Evolutionary conservation across 2,797 vertebrate genomes (phyloP), one percentile per base, ranked within the genome.

Genomic region (Mormyrops attenuatus): DNA sequence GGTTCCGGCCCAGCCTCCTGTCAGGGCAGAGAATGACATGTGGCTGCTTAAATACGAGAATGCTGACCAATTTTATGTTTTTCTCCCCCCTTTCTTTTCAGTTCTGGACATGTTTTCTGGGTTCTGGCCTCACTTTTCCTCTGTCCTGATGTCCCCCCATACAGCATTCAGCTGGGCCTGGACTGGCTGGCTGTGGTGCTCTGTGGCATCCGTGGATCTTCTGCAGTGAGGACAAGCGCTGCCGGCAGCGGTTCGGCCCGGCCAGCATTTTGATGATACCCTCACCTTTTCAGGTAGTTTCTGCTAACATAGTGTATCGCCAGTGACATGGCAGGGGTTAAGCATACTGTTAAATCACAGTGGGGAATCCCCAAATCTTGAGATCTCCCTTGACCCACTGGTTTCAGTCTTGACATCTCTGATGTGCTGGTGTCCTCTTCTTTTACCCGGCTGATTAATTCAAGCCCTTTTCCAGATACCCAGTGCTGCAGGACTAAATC

Each of bases 151-250:
- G 8, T 41, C 90, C 6, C 8, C 92, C 17, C 17, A 44, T 94
- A 87, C 94, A 99, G 97, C 97, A 0, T 99, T 99, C 91, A 98
- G 98, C 55, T 99, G n/a, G 98, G 98, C 5, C 94, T 99, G 93
- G 98, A 99, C 94, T 94, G 98, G 5, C 93, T 99, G 92, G 97
- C 98, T 90, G 98, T 99, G 98, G 95, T 98, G 87, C 96, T 99
- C 30, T 99, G 97, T 0, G 13, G 94, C 82, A 98, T 98, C 92
- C 97, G 97, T 0, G 98, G 1, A 94, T 99, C 20, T 99, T 99
- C 94, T 99, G 98, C 98, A 98, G 98, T 86, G 93, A 95, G 90
- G 97, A 98, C 0, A 95, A 97, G 7, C 96, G 97, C 63, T 98
- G 99, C 94, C 94, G 98, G 88, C 93, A 93, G 30, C 98, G 99